These are phyloP conservation scores for Craterocephalus amniculus DNA, from an alignment of 2,797 vertebrate genomes.

Conservation along the genomic window DNA sequence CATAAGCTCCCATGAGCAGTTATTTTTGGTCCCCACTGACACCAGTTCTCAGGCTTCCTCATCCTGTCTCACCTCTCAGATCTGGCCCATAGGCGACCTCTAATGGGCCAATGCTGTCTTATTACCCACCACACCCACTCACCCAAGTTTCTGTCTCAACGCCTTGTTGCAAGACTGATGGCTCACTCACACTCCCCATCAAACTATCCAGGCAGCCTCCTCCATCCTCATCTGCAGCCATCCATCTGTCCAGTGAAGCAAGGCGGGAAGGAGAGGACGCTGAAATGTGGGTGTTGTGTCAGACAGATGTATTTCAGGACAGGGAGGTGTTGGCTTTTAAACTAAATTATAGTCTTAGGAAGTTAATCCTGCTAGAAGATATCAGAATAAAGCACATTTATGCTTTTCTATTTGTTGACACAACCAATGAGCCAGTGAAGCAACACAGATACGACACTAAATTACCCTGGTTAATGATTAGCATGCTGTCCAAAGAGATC, in stretches of 20 bases:
- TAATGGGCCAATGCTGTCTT: slow-evolving; percentile 19
- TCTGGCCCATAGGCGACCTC: slow-evolving; percentile 51
- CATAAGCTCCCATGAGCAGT: slow-evolving; percentile 29
- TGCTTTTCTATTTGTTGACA: slow-evolving; percentile 5
- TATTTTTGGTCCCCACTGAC: slow-evolving; percentile 49
- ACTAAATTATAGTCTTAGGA: slow-evolving; percentile 20
- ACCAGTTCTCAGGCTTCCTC: slow-evolving; percentile 36
- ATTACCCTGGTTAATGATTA: not conserved
- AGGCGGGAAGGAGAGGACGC: slow-evolving; percentile 22
- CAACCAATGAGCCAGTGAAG: no score
- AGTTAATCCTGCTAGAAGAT: slow-evolving; percentile 21
- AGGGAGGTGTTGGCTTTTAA: slow-evolving; percentile 23
- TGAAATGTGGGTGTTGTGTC: slow-evolving; percentile 30
- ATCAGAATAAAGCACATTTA: not conserved
- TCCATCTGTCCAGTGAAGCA: slow-evolving; percentile 62
- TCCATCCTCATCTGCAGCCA: slow-evolving; percentile 50
- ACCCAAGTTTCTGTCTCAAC: slow-evolving; percentile 44
- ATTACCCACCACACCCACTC: slow-evolving; percentile 39
- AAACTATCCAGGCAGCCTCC: slow-evolving; percentile 48
- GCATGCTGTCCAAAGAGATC: not conserved
- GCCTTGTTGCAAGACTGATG: slow-evolving; percentile 73
- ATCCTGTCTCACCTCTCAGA: slow-evolving; percentile 27
- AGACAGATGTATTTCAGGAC: slow-evolving; percentile 40
- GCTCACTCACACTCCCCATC: slow-evolving; percentile 53
- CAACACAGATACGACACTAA: not conserved